A percentile compares a stretch with the other conserved stretches of the same genome.
Evolutionary conservation across 2,113 vertebrate species (phyloP).

Genomic region (Puntigrus tetrazona): DNA sequence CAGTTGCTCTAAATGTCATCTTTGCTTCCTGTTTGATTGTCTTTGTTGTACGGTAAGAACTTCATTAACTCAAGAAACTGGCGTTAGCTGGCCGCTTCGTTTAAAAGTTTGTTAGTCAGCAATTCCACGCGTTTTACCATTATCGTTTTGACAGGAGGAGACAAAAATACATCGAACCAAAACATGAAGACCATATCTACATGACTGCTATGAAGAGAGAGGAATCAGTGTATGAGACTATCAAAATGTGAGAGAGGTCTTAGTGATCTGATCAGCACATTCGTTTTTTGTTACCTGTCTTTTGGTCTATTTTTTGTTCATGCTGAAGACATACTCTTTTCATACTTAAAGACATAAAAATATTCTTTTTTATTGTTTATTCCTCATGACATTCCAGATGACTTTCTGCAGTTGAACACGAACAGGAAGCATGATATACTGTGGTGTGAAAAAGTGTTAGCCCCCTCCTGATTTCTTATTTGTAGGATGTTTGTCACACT

Average conservation of each 20-base stretch:
- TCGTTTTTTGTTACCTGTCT: not conserved
- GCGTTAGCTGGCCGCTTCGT: not conserved
- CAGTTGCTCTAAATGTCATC: not conserved
- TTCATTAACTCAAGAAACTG: not conserved
- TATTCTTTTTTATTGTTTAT: too few relatives aligned
- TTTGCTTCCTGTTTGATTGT: not conserved
- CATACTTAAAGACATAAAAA: too few relatives aligned
- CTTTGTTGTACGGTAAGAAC: not conserved
- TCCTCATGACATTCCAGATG: too few relatives aligned
- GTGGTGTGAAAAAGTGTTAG: too few relatives aligned
- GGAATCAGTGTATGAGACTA: not conserved
- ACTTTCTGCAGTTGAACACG: too few relatives aligned
- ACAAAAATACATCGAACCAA: not conserved
- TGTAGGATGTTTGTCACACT: too few relatives aligned
- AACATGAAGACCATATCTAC: not conserved
- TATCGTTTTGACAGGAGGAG: not conserved
- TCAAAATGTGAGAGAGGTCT: not conserved
- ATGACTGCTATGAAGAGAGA: not conserved
- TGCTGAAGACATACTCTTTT: not conserved
- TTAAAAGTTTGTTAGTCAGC: not conserved
- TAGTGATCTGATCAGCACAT: not conserved
- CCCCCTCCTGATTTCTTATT: too few relatives aligned
- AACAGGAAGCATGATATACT: too few relatives aligned
- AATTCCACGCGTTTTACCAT: not conserved
- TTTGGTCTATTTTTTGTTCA: not conserved